Evolutionary conservation across 1,140 invertebrate species (phyloP).

Genomic region (Mercenaria mercenaria): DNA sequence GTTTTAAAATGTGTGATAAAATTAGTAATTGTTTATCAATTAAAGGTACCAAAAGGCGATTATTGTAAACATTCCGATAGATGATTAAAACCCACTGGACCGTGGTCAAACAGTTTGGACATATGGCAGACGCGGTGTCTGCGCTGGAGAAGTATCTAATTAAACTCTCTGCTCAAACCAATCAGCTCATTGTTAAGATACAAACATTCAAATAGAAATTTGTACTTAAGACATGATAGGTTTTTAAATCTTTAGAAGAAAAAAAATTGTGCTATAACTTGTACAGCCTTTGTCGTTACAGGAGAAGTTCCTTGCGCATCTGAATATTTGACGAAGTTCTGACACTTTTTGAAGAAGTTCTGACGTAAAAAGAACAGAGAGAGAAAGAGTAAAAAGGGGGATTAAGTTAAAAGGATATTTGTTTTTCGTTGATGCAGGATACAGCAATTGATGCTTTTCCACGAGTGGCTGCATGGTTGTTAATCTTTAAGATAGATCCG

Average conservation of each 20-base stretch:
- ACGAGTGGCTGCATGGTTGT: too few relatives aligned
- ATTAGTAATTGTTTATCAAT: slow-evolving; percentile 14
- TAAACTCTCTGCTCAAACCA: slow-evolving; percentile 31
- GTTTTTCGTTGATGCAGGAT: not conserved
- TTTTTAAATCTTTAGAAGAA: not conserved
- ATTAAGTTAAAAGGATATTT: slow-evolving; percentile 8
- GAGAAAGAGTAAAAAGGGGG: not conserved
- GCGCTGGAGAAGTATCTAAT: not conserved
- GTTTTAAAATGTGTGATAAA: not conserved
- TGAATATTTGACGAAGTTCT: not conserved
- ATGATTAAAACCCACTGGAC: slow-evolving; percentile 25
- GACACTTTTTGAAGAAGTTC: not conserved
- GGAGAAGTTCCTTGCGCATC: not conserved
- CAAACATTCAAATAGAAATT: not conserved
- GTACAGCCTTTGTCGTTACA: not conserved
- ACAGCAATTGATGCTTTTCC: too few relatives aligned
- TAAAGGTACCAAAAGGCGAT: not conserved
- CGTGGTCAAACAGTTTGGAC: slow-evolving; percentile 49
- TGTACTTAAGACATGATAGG: not conserved
- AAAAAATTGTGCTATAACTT: not conserved
- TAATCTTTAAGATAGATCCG: too few relatives aligned
- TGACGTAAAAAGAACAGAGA: too few relatives aligned
- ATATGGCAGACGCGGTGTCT: slow-evolving; percentile 56
- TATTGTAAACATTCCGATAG: slow-evolving; percentile 34
- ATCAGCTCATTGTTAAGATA: not conserved